These are phyloP conservation scores for Pipa parva DNA, from an alignment of 2,113 vertebrate genomes.

Conservation along the genomic window DNA sequence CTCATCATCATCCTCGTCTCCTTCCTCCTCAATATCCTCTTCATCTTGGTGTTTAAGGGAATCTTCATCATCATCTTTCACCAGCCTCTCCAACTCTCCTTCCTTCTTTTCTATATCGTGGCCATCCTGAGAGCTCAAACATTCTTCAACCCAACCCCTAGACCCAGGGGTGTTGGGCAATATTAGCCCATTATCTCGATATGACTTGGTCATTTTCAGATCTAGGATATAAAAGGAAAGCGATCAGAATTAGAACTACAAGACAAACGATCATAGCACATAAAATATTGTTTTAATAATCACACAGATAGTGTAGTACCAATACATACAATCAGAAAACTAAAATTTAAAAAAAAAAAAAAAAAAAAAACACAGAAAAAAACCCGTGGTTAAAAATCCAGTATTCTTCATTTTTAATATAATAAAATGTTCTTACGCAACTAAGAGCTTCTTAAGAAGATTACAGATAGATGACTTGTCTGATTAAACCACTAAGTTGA, in stretches of 20 bases:
- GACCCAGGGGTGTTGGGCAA: constrained; percentile 70
- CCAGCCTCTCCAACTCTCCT: constrained; percentile 55
- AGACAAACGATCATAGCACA: not conserved
- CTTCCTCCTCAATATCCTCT: constrained; percentile 53
- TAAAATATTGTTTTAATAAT: not conserved
- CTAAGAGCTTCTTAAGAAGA: constrained; percentile 48
- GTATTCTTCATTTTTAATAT: constrained; percentile 10
- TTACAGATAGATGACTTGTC: constrained; percentile 40
- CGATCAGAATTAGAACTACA: too few relatives aligned
- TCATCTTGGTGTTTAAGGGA: constrained; percentile 40
- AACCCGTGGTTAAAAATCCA: constrained; percentile 32
- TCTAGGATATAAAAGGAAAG: constrained; percentile 40
- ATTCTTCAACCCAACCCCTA: constrained; percentile 71
- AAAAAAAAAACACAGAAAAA: constrained; percentile 2
- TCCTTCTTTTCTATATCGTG: constrained; percentile 69
- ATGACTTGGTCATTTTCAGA: constrained; percentile 88
- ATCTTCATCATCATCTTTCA: constrained; percentile 53
- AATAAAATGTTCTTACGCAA: constrained; percentile 51
- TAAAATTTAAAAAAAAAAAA: not conserved
- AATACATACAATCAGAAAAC: not conserved
- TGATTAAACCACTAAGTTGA: not conserved
- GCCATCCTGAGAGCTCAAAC: constrained; percentile 74
- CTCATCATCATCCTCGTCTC: constrained; percentile 63
- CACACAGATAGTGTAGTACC: not conserved
- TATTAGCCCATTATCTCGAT: constrained; percentile 78